Evolutionary conservation across 2,797 vertebrate genomes (phyloP), one percentile per base, ranked within the genome.

Genomic region (Manis crassicaudata): DNA sequence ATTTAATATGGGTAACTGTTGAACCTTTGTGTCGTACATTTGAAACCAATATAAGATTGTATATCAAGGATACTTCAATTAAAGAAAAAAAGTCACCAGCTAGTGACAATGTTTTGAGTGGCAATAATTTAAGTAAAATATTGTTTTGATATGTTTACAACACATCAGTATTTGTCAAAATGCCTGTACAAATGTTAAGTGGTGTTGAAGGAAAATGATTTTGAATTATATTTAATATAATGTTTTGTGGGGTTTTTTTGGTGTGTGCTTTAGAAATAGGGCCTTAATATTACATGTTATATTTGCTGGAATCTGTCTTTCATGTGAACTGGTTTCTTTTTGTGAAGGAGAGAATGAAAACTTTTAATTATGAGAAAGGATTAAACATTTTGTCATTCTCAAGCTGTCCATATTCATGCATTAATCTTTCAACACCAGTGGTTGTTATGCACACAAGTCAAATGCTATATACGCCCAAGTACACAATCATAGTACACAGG

Each of bases 91-190:
- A 67, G 75, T 46, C 75, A 63, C 1, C 56, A 90, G 13, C 3
- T 91, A 83, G 94, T 79, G n/a, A 84, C 37, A 83, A 9, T 25
- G 76, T 90, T 97, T 75, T 58, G 63, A 14, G 88, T 54, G 76
- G 37, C 52, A 94, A 6, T 37, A 16, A 63, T 73, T 27, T 58
- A 62, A 93, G 72, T 89, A 50, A 96, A 63, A 29, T 23, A 37
- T 76, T 23, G 63, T 70, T 85, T 72, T 96, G 60, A 50, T 80
- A 25, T 75, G 84, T 95, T 76, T 73, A 77, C 1, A 81, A 13
- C 9, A 58, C 9, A n/a, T 11, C 82, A 95, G 21, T 43, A 43
- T 23, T 50, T 94, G 32, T 88, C 56, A 96, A 97, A 95, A 87
- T 88, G 72, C 0, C 13, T 81, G 79, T 96, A 23, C 91, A 60